A percentile compares a stretch with the other conserved stretches of the same genome.
Evolutionary conservation across 2,797 vertebrate species (phyloP).

Genomic region (Enoplosus armatus): DNA sequence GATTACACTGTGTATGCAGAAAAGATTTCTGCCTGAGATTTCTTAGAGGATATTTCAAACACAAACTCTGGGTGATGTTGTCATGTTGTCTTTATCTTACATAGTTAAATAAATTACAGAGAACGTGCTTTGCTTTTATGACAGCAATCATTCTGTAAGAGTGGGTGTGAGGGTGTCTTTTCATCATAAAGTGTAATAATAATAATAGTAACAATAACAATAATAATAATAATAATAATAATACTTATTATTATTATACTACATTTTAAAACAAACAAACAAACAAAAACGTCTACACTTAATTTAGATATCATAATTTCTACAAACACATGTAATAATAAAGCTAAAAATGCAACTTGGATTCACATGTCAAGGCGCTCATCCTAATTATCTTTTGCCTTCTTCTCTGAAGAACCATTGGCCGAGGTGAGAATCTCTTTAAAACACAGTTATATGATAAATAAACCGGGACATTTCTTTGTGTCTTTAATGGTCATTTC

Average conservation of each 20-base stretch:
- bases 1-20: background rate
- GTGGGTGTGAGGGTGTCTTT: background rate
- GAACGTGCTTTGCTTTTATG: background rate
- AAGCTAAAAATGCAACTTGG: background rate
- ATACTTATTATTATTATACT: no score
- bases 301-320: background rate
- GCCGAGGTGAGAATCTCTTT: conserved; percentile 38
- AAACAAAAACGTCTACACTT: background rate
- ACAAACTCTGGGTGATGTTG: background rate
- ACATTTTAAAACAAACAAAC: no score
- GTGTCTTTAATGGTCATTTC: background rate
- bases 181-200: background rate
- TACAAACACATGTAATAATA: background rate
- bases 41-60: background rate
- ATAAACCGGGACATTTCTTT: background rate
- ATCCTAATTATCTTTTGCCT: background rate
- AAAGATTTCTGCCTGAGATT: background rate
- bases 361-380: background rate
- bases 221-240: no score
- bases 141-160: background rate
- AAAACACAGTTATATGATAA: background rate
- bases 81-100: background rate
- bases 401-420: background rate
- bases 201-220: no score
- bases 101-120: background rate